Base-by-base conservation (phyloP, 2,888 invertebrate genomes). In the Pristionchus fissidentatus region DNA sequence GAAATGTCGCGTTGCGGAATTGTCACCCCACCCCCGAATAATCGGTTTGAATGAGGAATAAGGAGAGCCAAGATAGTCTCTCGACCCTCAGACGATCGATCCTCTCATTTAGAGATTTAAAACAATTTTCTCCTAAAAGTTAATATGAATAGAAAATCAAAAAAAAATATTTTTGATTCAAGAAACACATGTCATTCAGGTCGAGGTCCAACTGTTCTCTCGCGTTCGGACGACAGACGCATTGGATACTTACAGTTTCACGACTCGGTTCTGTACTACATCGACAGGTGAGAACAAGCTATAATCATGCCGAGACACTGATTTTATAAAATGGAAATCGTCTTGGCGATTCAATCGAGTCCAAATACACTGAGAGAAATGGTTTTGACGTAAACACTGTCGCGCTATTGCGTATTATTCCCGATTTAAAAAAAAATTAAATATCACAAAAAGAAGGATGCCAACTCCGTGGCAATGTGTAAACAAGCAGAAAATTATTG, bases 241-340 rank as follows among this genome's bases (percentile, higher is more conserved):
- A 35, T 81, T 7, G 7, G 62, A 4, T 81, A 35, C 10, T 43
- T 81, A 5, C 43, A 43, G 4, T 46, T 32, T 19, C 35, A 26
- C 35, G 80, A 81, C 8, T 22, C 38, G 15, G 19, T 43, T 3
- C 29, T 81, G 19, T 81, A 62, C 62, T 81, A 81, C 46, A 41
- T 81, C 15, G 80, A 81, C 80, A 81, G 80, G 80, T 79, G n/a
- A n/a, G n/a, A 8, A 60, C 22, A 49, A 49, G n/a, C n/a, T n/a
- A n/a, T n/a, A n/a, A n/a, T n/a, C n/a, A n/a, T n/a, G n/a, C n/a
- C n/a, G n/a, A n/a, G n/a, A n/a, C n/a, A n/a, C n/a, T n/a, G n/a
- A n/a, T 19, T 49, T 13, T 49, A 19, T 49, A 49, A 49, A 49
- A 19, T 19, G 49, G 19, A 49, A 19, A 49, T 49, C 13, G 49